Evolutionary conservation across 1,140 invertebrate species (phyloP).

Genomic region (Himalopsyche phryganea): DNA sequence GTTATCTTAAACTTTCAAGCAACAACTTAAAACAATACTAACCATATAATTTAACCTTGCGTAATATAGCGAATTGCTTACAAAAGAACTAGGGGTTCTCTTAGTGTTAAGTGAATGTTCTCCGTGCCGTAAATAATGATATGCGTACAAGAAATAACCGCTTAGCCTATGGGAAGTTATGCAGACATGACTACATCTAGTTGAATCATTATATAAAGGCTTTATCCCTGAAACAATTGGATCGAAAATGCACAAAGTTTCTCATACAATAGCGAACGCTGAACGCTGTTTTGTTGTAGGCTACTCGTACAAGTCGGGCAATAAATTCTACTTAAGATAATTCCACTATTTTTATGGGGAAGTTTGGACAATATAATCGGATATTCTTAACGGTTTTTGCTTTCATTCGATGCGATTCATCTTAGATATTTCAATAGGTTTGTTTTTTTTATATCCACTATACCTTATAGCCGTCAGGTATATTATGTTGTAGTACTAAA

Average conservation of each 20-base stretch:
- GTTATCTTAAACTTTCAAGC: too few species aligned
- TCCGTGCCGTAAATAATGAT: conserved; percentile 1
- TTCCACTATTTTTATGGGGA: conserved; percentile 11
- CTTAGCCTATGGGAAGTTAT: conserved; percentile 14
- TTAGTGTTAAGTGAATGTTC: background rate
- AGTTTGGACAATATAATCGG: conserved; percentile 23
- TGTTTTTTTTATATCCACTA: too few species aligned
- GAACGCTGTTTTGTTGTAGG: background rate
- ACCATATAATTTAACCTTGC: too few species aligned
- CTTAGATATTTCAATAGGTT: too few species aligned
- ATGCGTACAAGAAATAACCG: conserved; percentile 4
- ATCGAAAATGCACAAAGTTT: conserved; percentile 12
- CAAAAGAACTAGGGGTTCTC: background rate
- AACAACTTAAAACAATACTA: too few species aligned
- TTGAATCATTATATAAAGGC: background rate
- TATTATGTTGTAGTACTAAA: too few species aligned
- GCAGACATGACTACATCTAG: conserved; percentile 8
- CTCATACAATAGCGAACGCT: conserved; percentile 5
- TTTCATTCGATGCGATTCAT: background rate
- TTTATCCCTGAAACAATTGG: conserved; percentile 9
- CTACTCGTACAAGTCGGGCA: background rate
- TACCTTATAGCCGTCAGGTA: too few species aligned
- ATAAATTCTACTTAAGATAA: conserved; percentile 22
- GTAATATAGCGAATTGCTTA: too few species aligned
- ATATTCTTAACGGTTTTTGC: conserved; percentile 6